These are phyloP conservation scores for Temnothorax curvispinosus DNA, from an alignment of 1,140 invertebrate genomes.

Conservation along the genomic window DNA sequence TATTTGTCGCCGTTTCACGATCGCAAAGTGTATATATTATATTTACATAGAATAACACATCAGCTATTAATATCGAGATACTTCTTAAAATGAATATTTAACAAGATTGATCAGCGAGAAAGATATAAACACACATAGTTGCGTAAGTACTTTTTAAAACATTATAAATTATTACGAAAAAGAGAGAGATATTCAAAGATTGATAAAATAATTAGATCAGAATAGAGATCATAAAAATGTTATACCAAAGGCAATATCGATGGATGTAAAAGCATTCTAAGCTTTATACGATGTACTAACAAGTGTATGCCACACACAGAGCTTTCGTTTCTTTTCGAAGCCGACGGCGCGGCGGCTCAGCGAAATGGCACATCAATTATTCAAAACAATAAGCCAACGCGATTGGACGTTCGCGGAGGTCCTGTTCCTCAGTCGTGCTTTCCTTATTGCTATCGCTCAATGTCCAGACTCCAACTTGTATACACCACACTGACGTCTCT, in stretches of 20 bases:
- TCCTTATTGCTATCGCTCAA: conserved; percentile 65
- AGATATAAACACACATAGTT: neutral
- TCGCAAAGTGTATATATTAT: neutral
- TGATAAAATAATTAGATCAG: neutral
- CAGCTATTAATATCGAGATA: neutral
- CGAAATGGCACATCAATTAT: conserved; percentile 76
- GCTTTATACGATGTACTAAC: conserved; percentile 21
- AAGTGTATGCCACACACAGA: conserved; percentile 48
- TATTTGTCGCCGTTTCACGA: neutral
- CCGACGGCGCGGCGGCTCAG: conserved; percentile 10
- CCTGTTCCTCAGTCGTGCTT: conserved; percentile 8
- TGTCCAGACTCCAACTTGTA: conserved; percentile 44
- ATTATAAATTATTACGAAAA: neutral
- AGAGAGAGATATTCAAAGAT: neutral
- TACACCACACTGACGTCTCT: neutral
- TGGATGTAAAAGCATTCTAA: neutral
- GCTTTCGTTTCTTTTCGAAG: conserved; percentile 55
- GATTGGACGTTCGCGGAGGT: conserved; percentile 26
- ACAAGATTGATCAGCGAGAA: neutral
- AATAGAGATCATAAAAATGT: no score
- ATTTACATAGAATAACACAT: neutral
- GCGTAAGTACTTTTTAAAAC: neutral
- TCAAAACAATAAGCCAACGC: conserved; percentile 76
- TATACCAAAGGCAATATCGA: neutral
- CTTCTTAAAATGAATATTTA: neutral